Conservation (phyloP, 2,888 invertebrate genomes). For the Thecocarcelia acutangulata region DNA sequence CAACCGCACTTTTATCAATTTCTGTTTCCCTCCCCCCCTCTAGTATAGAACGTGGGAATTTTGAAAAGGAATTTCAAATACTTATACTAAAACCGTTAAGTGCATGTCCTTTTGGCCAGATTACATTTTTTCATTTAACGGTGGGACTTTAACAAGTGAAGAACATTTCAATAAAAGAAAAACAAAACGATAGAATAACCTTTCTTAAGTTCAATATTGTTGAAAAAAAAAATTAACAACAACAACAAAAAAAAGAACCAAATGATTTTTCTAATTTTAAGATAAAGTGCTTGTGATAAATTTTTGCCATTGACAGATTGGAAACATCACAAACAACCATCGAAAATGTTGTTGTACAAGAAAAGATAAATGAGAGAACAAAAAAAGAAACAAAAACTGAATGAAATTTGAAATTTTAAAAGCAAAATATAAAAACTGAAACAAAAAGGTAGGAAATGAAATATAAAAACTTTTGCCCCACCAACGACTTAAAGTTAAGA, state of each 20-base stretch:
- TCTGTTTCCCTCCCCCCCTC: background rate
- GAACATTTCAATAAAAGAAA: conserved; percentile 32
- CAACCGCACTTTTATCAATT: background rate
- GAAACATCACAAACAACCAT: background rate
- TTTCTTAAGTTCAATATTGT: background rate
- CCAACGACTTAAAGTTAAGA: too few species aligned
- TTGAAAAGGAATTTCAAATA: conserved; percentile 30
- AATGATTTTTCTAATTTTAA: conserved; percentile 6
- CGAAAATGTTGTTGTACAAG: conserved; percentile 37
- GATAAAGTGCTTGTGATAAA: conserved; percentile 37
- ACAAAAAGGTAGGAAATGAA: conserved; percentile 22
- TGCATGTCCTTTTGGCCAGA: conserved; percentile 65
- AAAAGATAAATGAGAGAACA: conserved; percentile 30
- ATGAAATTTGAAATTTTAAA: background rate
- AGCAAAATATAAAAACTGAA: background rate
- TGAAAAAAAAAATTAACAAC: background rate
- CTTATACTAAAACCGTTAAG: conserved; percentile 53
- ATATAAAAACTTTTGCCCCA: background rate
- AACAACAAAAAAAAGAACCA: background rate
- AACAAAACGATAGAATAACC: conserved; percentile 25
- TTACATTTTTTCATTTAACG: conserved; percentile 54
- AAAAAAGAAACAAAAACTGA: conserved; percentile 1
- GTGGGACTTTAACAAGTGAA: conserved; percentile 54
- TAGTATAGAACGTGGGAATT: conserved; percentile 70
- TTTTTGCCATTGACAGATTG: conserved; percentile 5